These are phyloP conservation scores for Apantesis nais DNA, from an alignment of 2,888 invertebrate genomes.

Conservation along the genomic window DNA sequence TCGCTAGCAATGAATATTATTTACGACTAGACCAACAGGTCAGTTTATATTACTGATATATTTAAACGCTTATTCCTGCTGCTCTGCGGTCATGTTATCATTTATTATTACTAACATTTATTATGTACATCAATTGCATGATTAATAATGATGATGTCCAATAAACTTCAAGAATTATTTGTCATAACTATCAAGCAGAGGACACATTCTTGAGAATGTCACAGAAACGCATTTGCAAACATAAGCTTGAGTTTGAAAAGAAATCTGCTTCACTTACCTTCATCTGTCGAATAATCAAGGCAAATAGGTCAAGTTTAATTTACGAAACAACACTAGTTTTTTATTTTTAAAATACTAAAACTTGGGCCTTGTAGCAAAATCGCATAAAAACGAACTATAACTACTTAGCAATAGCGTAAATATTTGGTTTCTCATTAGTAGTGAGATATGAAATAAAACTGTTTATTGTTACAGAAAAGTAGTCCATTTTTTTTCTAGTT, in stretches of 20 bases:
- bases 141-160: neutral
- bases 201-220: no score
- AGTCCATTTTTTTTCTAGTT: slow-evolving; percentile 32
- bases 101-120: neutral
- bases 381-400: neutral
- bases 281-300: neutral
- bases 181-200: neutral
- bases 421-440: neutral
- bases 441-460: neutral
- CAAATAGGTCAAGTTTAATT: neutral
- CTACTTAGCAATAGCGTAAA: neutral
- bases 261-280: neutral
- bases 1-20: no score
- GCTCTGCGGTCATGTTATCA: neutral
- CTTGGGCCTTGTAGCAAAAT: neutral
- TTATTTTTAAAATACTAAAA: neutral
- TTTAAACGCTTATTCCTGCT: neutral
- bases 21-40: no score
- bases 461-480: slow-evolving; percentile 20
- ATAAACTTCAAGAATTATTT: neutral
- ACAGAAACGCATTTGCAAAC: no score
- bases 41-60: no score
- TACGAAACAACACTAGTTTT: neutral
- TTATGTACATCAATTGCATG: neutral
- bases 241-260: neutral